Base-by-base conservation (phyloP, 2,797 vertebrate species). In the Discoglossus pictus region DNA sequence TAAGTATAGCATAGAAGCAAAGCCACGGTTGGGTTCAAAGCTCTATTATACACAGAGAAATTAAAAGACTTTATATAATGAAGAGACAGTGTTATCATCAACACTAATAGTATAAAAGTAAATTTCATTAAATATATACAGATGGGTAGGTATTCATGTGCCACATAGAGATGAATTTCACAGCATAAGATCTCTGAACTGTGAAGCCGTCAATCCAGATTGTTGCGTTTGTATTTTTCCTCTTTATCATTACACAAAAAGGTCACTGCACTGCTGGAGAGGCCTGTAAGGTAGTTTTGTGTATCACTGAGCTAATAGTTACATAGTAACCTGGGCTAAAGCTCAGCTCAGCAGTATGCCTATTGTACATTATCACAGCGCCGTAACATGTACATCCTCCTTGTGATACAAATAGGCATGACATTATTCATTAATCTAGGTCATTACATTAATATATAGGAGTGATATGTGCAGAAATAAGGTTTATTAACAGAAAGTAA, bases 231-330 rank as follows among this genome's bases (percentile, higher is more conserved):
- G 39, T 60, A 59, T 51, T 52, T 67, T 43, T 51, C 43, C 11
- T 60, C 34, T 69, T 55, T 55, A 55, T 55, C 42, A 44, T 44
- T 35, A 36, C 40, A 9, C 34, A 69, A 69, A 44, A 69, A 62
- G 67, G 67, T 69, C 67, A 69, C 59, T 69, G 58, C 47, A 25
- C 35, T 50, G 35, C 52, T 23, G 20, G 34, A 56, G 56, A 69
- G 51, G 59, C 52, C 60, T 50, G 31, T 13, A 62, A 69, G 67
- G 58, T 61, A 62, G 55, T 69, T 68, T 55, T 61, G 51, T 62
- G 48, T 62, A 47, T 56, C 50, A 42, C 16, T 70, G 43, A 56
- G 36, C 52, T 35, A 70, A 63, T 56, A 38, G 52, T 50, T 56
- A 20, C 15, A 50, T 5, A 21, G 42, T 43, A 63, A 48, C 52